A percentile compares a stretch with the other conserved stretches of the same genome.
Conservation (phyloP, 2,797 vertebrate species). For the Gallinago nigripennis region DNA sequence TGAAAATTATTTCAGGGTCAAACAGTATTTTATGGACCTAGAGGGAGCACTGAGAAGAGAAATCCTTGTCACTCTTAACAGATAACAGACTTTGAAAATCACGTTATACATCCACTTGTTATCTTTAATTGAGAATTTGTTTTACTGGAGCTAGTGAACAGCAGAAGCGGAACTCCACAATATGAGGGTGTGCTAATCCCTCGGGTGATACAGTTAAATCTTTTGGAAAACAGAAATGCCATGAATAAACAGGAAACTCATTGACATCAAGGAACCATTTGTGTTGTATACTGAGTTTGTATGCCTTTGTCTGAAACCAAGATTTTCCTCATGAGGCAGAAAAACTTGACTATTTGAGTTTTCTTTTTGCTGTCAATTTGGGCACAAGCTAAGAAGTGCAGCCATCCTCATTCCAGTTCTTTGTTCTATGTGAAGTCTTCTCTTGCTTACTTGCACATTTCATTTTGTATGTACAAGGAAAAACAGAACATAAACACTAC, state of each 20-base stretch:
- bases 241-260: neutral
- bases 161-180: neutral
- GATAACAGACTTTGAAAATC: constrained; percentile 17
- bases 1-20: constrained; percentile 45
- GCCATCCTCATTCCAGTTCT: neutral
- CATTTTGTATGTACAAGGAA: neutral
- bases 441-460: neutral
- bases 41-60: neutral
- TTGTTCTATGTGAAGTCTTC: neutral
- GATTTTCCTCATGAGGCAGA: neutral
- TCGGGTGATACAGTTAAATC: neutral
- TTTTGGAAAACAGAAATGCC: neutral
- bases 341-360: neutral
- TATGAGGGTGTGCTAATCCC: neutral
- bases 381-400: neutral
- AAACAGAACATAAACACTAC: neutral
- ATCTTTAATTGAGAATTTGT: constrained; percentile 29
- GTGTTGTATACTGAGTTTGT: neutral
- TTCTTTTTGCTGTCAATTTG: neutral
- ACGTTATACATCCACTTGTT: neutral
- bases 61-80: neutral
- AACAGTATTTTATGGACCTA: neutral
- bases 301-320: neutral
- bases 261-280: neutral
- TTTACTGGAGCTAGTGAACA: neutral